A percentile compares a stretch with the other conserved stretches of the same genome.
These are phyloP conservation scores for Cantharis rufa DNA, from an alignment of 2,888 invertebrate species.

Conservation along the genomic window DNA sequence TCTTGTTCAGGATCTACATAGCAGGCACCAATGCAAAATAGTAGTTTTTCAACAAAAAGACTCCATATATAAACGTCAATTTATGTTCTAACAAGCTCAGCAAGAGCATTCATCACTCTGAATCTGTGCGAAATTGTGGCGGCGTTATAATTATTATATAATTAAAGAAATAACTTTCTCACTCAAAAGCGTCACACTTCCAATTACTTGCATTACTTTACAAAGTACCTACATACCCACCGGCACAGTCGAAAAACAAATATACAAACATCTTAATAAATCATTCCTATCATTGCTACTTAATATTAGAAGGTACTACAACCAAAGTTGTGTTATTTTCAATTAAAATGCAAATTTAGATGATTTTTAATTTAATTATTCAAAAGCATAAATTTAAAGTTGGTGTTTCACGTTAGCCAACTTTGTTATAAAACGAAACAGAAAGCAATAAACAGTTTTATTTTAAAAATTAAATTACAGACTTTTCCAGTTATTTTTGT, in stretches of 20 bases:
- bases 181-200: conserved; percentile 6
- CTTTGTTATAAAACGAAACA: neutral
- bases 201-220: neutral
- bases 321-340: neutral
- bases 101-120: conserved; percentile 15
- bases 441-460: neutral
- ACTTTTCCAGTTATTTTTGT: neutral
- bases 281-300: neutral
- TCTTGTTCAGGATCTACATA: conserved; percentile 56
- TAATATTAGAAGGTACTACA: neutral
- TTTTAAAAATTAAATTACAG: neutral
- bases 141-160: conserved; percentile 17
- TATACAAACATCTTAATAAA: neutral
- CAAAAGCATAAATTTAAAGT: neutral
- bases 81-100: conserved; percentile 4
- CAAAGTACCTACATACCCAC: neutral
- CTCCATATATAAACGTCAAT: conserved; percentile 15
- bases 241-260: neutral
- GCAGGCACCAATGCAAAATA: conserved; percentile 35
- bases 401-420: neutral
- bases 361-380: neutral
- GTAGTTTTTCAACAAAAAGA: neutral
- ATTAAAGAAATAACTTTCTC: conserved; percentile 22
- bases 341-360: neutral
- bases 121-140: conserved; percentile 16